These are phyloP conservation scores for Drosophila prosaltans DNA, from an alignment of 1,140 invertebrate species.

Conservation along the genomic window DNA sequence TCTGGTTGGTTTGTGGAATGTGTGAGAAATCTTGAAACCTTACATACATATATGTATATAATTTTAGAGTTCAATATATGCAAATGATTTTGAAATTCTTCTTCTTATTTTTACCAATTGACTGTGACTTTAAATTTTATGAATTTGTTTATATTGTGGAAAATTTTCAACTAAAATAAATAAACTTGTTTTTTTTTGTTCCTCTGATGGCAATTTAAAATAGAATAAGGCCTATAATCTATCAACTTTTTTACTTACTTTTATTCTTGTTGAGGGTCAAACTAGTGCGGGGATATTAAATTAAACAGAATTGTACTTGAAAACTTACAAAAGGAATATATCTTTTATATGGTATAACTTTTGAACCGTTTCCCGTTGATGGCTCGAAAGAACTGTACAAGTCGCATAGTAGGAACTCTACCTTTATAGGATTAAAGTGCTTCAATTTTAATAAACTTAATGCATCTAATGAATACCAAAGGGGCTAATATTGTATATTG, in stretches of 20 bases:
- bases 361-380: neutral
- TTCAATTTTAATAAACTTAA: constrained; percentile 64
- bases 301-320: too few relatives aligned
- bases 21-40: constrained; percentile 7
- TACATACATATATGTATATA: neutral
- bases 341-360: neutral
- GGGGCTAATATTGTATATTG: constrained; percentile 46
- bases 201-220: neutral
- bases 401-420: neutral
- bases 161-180: constrained; percentile 5
- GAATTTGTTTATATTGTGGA: neutral
- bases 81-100: constrained; percentile 10
- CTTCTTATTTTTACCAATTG: constrained; percentile 6
- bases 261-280: neutral
- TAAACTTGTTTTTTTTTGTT: constrained; percentile 6
- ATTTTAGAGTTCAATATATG: constrained; percentile 7
- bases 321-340: too few relatives aligned
- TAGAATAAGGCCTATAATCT: neutral
- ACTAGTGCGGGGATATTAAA: too few relatives aligned
- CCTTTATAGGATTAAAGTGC: neutral
- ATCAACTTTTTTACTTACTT: neutral
- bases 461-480: constrained; percentile 55
- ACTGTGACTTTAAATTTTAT: constrained; percentile 5
- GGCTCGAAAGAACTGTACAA: neutral
- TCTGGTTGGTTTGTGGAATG: neutral